Evolutionary conservation across 1,140 invertebrate species (phyloP), one percentile per base, ranked within the genome.

Genomic region (Nephila pilipes): DNA sequence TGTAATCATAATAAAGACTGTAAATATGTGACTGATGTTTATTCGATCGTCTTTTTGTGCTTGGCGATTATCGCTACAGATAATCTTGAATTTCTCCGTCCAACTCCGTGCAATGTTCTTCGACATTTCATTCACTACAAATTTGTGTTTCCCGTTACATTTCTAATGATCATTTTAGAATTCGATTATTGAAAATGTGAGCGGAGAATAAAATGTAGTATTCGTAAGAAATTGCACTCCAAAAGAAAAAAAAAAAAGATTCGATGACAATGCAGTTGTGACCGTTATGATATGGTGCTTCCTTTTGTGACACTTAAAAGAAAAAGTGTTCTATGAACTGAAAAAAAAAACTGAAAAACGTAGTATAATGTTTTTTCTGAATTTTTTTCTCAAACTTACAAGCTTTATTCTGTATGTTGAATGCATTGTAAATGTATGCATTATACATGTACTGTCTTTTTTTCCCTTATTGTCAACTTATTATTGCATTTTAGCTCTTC

Each of bases 351-450:
- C 14, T 36, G 22, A 54, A 54, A 54, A n/a, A 25, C 46, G 38
- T 75, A 36, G 32, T 32, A 75, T 32, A 75, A 75, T 20, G 69
- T 75, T 75, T 75, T 80, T 75, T 75, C 69, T 81, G 80, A n/a
- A 46, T 54, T 81, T 55, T 46, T 81, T 20, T 22, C 58, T 36
- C 57, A 87, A 63, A 57, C 60, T 90, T 57, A 69, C 87, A 8
- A 36, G 87, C 88, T 90, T 79, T 90, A 80, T 90, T 90, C 69
- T 58, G 25, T 36, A 36, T 80, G 88, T 79, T 46, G 88, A 90
- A 55, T 46, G 60, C 69, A 75, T 80, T 14, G 46, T 65, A 79
- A 46, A 46, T 90, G 69, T 65, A 55, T 57, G 25, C 63, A 55
- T 8, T 83, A 38, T 75, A n/a, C 22, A 29, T 29, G 75, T 57